Evolutionary conservation across 92 coral and sea anemone species (phyloP), one percentile per base, ranked within the genome.

Genomic region (Isaurus tuberculatus): DNA sequence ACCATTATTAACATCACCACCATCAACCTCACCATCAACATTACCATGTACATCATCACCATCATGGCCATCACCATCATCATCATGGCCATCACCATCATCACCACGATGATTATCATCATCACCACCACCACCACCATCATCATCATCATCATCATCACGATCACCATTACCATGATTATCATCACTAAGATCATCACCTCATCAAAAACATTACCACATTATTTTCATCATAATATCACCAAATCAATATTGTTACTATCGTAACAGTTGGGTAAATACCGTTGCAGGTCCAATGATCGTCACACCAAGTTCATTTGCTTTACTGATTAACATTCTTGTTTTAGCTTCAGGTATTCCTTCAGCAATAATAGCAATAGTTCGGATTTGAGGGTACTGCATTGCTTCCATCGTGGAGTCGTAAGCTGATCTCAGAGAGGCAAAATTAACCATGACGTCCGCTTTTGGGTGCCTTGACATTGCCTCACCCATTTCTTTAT

Each of bases 341-440:
- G 99, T 96, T 83, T 91, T 96, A 5, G 99, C 99, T 70, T 96
- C 99, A 4, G 99, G 99, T 57, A 96, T 96, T 85, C 99, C 99
- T 84, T 96, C 99, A 6, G 99, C 99, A 70, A 96, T 96, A 70
- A 96, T 96, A 23, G 99, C 98, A 53, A 96, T 96, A 34, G 94
- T 88, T 73, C 99, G 98, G 74, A 96, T 96, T 92, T 96, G 99
- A 2, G 94, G 94, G 79, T 81, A 94, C 42, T 87, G 70, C 94
- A 96, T 84, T 17, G 99, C 98, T 53, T 96, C 99, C 70, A 94
- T 67, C 11, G 99, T 94, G 8, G 98, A 83, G 83, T 94, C 99
- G 28, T 94, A 96, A 20, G 99, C 99, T 15, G 99, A 96, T 34
- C 99, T 87, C 27, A 96, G 91, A 0, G 99, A 96, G 1, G 99